Percentiles rank a stretch among this genome's conserved stretches.
These are phyloP conservation scores for Microctonus hyperodae DNA, from an alignment of 2,888 invertebrate genomes.

Conservation along the genomic window DNA sequence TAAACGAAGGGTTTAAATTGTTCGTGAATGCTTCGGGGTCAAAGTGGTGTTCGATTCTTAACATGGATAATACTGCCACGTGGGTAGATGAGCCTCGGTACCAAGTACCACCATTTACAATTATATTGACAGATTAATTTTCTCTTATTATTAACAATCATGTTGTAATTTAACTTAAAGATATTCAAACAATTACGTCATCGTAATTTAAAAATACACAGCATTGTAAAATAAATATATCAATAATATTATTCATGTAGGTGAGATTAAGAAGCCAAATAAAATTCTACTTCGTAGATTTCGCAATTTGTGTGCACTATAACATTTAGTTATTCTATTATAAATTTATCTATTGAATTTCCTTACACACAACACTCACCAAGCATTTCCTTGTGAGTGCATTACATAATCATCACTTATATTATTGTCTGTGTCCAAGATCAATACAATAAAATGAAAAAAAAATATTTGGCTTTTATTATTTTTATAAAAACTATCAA, in stretches of 20 bases:
- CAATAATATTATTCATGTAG: background rate
- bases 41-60: background rate
- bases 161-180: background rate
- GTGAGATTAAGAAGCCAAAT: background rate
- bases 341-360: background rate
- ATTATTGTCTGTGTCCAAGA: background rate
- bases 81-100: background rate
- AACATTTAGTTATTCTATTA: background rate
- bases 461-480: background rate
- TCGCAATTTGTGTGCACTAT: background rate
- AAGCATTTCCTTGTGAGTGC: background rate
- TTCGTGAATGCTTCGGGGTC: background rate
- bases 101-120: background rate
- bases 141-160: background rate
- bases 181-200: background rate
- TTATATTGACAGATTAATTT: background rate
- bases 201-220: background rate
- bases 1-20: slow-evolving; percentile 3
- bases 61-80: slow-evolving; percentile 1
- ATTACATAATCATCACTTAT: background rate
- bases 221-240: background rate
- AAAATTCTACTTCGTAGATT: background rate
- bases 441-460: background rate
- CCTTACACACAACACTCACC: background rate
- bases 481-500: background rate